Percentiles rank a stretch among this genome's conserved stretches.
Conservation (phyloP, 2,113 vertebrate genomes). For the Hassar affinis region DNA sequence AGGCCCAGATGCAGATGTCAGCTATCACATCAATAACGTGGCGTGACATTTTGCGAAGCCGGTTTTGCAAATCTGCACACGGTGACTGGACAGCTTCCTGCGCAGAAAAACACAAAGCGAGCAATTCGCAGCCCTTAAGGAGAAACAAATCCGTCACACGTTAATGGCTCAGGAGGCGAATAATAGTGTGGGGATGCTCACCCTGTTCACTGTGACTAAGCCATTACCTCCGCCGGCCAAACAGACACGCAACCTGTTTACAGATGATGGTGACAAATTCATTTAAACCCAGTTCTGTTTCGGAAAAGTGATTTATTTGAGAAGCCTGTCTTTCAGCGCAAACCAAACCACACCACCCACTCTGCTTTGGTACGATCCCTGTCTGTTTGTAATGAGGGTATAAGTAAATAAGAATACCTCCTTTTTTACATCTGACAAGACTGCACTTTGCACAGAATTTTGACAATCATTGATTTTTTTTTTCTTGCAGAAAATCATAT, state of each 20-base stretch:
- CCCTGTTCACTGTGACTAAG: conserved; percentile 45
- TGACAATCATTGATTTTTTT: conserved; percentile 68
- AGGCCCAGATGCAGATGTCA: neutral
- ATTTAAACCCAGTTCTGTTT: conserved; percentile 63
- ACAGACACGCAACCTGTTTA: conserved; percentile 43
- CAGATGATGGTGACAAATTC: conserved; percentile 57
- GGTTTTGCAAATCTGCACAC: conserved; percentile 1
- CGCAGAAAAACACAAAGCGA: conserved; percentile 7
- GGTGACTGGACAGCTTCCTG: neutral
- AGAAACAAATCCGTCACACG: conserved; percentile 43
- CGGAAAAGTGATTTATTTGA: conserved; percentile 71
- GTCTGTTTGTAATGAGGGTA: conserved; percentile 50
- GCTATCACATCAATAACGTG: conserved; percentile 8
- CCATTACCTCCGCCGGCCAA: conserved; percentile 52
- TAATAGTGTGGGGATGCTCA: conserved; percentile 35
- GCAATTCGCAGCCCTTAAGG: conserved; percentile 11
- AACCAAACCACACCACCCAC: conserved; percentile 63
- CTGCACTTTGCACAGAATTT: conserved; percentile 55
- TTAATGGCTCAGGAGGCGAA: conserved; percentile 43
- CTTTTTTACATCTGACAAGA: conserved; percentile 54
- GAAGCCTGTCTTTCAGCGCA: conserved; percentile 63
- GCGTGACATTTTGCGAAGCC: conserved; percentile 14
- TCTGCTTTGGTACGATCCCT: conserved; percentile 66
- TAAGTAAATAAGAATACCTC: neutral
- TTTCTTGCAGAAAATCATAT: conserved; percentile 66